phyloP scores from a whole-genome alignment of 2,888 invertebrate genomes.

The Ferdinandea cuprea region DNA sequence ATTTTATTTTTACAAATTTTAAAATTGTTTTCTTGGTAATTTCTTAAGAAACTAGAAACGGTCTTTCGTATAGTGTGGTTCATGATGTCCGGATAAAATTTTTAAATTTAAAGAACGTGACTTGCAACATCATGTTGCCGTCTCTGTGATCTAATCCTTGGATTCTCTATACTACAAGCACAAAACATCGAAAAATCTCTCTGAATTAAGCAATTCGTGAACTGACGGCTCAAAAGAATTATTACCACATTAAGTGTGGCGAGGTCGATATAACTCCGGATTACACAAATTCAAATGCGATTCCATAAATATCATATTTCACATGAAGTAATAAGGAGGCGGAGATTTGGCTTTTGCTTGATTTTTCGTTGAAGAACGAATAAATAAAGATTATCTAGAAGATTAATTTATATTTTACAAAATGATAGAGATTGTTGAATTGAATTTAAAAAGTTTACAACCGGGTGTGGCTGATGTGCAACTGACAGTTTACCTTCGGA shows the following conservation, averaged over 20 bases:
- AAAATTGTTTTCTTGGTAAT: neutral
- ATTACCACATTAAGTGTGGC: conserved; percentile 54
- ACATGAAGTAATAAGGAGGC: conserved; percentile 25
- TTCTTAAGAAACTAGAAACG: conserved; percentile 13
- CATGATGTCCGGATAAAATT: conserved; percentile 46
- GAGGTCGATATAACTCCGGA: conserved; percentile 49
- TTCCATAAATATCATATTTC: conserved; percentile 58
- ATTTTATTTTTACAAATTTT: neutral
- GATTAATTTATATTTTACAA: conserved; percentile 15
- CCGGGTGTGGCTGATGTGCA: conserved; percentile 42
- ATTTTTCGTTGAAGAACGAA: conserved; percentile 29
- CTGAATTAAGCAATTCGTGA: conserved; percentile 45
- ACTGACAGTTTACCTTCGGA: conserved; percentile 18
- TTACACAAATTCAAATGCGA: conserved; percentile 34
- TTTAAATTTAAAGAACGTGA: conserved; percentile 59
- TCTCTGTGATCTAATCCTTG: conserved; percentile 32
- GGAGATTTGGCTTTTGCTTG: neutral
- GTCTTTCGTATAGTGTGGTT: neutral
- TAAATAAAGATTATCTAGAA: conserved; percentile 50
- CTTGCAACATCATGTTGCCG: conserved; percentile 31
- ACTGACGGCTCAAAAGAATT: conserved; percentile 55
- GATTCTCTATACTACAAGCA: conserved; percentile 28
- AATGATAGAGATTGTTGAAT: conserved; percentile 31
- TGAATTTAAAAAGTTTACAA: conserved; percentile 16
- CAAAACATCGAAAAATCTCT: conserved; percentile 15